Evolutionary conservation across 1,140 invertebrate species (phyloP).

Genomic region (Dinoponera quadriceps): DNA sequence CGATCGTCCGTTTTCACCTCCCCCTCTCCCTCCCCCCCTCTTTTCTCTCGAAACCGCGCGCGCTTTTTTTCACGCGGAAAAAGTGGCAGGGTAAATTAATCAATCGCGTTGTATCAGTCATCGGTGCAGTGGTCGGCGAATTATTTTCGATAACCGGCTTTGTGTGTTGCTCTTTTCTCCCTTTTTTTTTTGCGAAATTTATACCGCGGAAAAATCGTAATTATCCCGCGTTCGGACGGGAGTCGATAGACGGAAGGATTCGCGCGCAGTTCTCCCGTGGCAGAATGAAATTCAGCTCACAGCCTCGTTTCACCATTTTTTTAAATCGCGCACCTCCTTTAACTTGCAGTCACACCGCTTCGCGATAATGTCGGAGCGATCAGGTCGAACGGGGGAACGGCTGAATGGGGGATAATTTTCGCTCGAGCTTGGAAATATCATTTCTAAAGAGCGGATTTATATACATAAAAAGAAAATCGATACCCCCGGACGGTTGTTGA

Average conservation of each 20-base stretch:
- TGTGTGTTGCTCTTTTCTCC: neutral
- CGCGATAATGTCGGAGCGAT: constrained; percentile 7
- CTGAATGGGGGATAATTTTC: neutral
- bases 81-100: constrained; percentile 22
- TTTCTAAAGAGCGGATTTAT: neutral
- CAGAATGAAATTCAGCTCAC: neutral
- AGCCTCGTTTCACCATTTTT: too few relatives aligned
- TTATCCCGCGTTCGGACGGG: neutral
- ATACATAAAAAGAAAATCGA: too few relatives aligned
- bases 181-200: constrained; percentile 4
- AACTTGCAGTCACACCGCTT: neutral
- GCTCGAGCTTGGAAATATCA: neutral
- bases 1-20: neutral
- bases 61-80: constrained; percentile 9
- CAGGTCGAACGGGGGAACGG: neutral
- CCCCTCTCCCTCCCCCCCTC: too few relatives aligned
- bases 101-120: constrained; percentile 15
- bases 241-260: neutral
- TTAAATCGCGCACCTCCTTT: too few relatives aligned
- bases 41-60: constrained; percentile 11
- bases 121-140: constrained; percentile 42
- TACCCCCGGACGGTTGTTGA: neutral
- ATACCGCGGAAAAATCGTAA: constrained; percentile 8
- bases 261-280: neutral
- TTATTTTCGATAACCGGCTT: constrained; percentile 44